Percentiles rank a stretch among this genome's conserved stretches.
Conservation (phyloP, 2,888 invertebrate genomes). For the Horisme vitalbata region DNA sequence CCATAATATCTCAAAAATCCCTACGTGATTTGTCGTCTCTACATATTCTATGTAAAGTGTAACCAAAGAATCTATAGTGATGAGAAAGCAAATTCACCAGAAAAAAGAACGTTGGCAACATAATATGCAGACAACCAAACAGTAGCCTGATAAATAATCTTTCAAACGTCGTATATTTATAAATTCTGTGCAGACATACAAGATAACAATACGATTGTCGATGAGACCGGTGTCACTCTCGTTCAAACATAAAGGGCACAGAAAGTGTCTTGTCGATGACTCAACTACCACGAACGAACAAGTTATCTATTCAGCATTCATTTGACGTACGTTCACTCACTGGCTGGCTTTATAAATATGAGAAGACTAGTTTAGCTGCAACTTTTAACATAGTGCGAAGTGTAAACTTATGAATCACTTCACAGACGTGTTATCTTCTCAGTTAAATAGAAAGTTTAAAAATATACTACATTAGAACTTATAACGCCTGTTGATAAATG, state of each 20-base stretch:
- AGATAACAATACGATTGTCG: slow-evolving; percentile 20
- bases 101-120: too few relatives aligned
- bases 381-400: slow-evolving; percentile 48
- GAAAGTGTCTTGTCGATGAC: slow-evolving; percentile 63
- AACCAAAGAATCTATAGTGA: too few relatives aligned
- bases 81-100: too few relatives aligned
- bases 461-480: slow-evolving; percentile 21
- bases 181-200: neutral
- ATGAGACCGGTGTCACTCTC: slow-evolving; percentile 33
- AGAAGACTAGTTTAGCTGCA: slow-evolving; percentile 50
- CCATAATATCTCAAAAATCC: too few relatives aligned
- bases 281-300: slow-evolving; percentile 65
- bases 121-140: too few relatives aligned
- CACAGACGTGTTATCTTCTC: slow-evolving; percentile 32
- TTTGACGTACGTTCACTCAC: slow-evolving; percentile 52
- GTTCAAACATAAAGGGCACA: slow-evolving; percentile 33
- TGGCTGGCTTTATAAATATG: slow-evolving; percentile 39
- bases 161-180: neutral
- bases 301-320: slow-evolving; percentile 62
- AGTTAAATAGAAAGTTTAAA: slow-evolving; percentile 35
- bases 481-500: slow-evolving; percentile 24
- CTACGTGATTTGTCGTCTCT: too few relatives aligned
- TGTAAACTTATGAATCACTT: slow-evolving; percentile 50
- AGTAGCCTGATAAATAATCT: neutral
- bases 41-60: too few relatives aligned